Base-by-base conservation (phyloP, 2,113 vertebrate species). In the Electrona antarctica region DNA sequence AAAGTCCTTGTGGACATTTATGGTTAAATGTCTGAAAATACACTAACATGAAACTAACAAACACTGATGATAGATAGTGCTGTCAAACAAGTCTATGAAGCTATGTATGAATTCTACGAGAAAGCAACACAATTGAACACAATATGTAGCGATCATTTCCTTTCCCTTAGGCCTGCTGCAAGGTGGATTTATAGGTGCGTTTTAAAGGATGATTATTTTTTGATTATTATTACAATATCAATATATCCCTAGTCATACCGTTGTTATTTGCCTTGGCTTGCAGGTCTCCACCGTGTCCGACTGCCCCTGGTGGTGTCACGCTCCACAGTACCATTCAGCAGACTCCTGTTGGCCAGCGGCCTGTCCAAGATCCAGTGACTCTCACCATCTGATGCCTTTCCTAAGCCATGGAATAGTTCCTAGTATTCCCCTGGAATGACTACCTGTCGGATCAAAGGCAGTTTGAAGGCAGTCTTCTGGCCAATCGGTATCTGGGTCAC, bases 201-300 rank as follows among this genome's bases (percentile, higher is more conserved):
- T 21, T 21, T 21, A 21, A 21, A 21, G 21, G n/a, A n/a, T 21
- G 21, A 21, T 41, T 41, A 41, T 41, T 2, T 41, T 4, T 41
- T 41, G 3, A 1, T 41, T 0, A 41, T 41, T 0, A 41, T 41
- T 41, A 41, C 33, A 41, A 41, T 41, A 41, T 41, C 3, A 6
- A 41, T 41, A 41, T 41, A 41, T 41, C 33, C 33, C 33, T 41
- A 7, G 0, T 73, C n/a, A 76, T 13, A n/a, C 74, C 57, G 64
- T 15, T 47, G 10, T 74, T 50, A 11, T 7, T 60, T 67, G 74
- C 8, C 59, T 41, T 41, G 33, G 60, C 74, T 7, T 49, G 12
- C 86, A 97, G 96, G 97, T 80, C 94, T 98, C 81, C 95, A 97
- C 90, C 95, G 92, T 83, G 86, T 98, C 64, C 95, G 92, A 84